phyloP scores from a whole-genome alignment of 2,888 invertebrate genomes.

The Micoletzkya japonica region DNA sequence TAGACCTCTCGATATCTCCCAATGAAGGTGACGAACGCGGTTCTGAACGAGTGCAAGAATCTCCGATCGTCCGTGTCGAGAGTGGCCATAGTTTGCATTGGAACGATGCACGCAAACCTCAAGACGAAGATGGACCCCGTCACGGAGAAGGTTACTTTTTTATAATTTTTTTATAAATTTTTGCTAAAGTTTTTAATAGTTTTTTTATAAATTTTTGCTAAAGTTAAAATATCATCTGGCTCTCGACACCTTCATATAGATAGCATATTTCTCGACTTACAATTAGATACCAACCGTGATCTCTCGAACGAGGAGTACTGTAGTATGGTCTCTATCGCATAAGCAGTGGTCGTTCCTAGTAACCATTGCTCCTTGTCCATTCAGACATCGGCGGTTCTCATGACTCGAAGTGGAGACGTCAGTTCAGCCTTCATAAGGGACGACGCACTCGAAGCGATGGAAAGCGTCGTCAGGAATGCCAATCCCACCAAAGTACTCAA shows the following conservation, averaged over 20 bases:
- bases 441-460: conserved; percentile 82
- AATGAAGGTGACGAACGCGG: conserved; percentile 39
- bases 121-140: conserved; percentile 71
- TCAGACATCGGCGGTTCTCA: conserved; percentile 43
- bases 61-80: conserved; percentile 89
- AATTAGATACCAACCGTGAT: no score
- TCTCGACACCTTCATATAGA: no score
- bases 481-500: conserved; percentile 69
- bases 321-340: no score
- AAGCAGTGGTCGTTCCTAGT: no score
- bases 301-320: no score
- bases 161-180: no score
- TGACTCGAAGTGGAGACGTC: conserved; percentile 72
- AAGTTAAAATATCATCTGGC: no score
- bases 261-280: no score
- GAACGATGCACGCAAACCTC: conserved; percentile 75
- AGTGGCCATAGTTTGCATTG: conserved; percentile 81
- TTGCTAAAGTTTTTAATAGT: no score
- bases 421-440: conserved; percentile 88
- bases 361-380: no score
- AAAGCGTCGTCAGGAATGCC: conserved; percentile 79
- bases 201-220: neutral
- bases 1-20: neutral
- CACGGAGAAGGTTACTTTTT: conserved; percentile 42
- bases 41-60: conserved; percentile 71